Evolutionary conservation across 2,113 vertebrate genomes (phyloP).

Genomic region (Crotalus horridus): DNA sequence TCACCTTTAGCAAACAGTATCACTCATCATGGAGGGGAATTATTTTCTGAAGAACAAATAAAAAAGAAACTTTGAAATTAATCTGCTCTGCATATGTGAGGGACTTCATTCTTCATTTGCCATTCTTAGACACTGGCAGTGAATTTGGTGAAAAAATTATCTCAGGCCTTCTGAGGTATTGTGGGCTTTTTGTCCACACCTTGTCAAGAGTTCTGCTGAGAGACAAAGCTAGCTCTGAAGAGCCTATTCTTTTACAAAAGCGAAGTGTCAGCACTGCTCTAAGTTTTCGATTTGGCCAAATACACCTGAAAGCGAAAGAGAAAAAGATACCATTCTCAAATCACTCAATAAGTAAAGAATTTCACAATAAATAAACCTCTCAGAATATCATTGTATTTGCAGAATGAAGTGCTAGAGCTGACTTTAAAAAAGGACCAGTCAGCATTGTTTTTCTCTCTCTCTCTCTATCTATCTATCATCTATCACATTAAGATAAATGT

Average conservation of each 20-base stretch:
- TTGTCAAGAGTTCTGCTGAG: conserved; percentile 70
- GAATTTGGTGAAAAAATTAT: conserved; percentile 66
- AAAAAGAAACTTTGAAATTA: conserved; percentile 67
- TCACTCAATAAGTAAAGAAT: conserved; percentile 43
- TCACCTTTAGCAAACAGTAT: conserved; percentile 56
- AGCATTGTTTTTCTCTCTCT: not conserved
- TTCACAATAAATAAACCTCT: conserved; percentile 40
- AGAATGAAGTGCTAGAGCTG: not conserved
- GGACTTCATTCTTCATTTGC: conserved; percentile 47
- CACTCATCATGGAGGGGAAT: conserved; percentile 60
- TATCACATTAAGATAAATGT: not conserved
- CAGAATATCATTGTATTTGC: conserved; percentile 28
- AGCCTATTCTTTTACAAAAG: conserved; percentile 62
- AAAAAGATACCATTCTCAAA: conserved; percentile 39
- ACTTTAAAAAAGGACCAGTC: not conserved
- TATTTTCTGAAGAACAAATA: conserved; percentile 60
- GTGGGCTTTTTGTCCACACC: conserved; percentile 61
- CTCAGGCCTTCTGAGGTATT: conserved; percentile 56
- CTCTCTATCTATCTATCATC: not conserved
- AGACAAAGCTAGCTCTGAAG: conserved; percentile 63
- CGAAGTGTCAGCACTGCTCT: conserved; percentile 68
- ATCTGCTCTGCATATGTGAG: conserved; percentile 51
- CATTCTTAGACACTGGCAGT: conserved; percentile 54
- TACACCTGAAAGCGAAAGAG: conserved; percentile 47
- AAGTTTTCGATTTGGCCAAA: conserved; percentile 63